phyloP scores from a whole-genome alignment of 2,113 vertebrate genomes.

The Charina bottae region DNA sequence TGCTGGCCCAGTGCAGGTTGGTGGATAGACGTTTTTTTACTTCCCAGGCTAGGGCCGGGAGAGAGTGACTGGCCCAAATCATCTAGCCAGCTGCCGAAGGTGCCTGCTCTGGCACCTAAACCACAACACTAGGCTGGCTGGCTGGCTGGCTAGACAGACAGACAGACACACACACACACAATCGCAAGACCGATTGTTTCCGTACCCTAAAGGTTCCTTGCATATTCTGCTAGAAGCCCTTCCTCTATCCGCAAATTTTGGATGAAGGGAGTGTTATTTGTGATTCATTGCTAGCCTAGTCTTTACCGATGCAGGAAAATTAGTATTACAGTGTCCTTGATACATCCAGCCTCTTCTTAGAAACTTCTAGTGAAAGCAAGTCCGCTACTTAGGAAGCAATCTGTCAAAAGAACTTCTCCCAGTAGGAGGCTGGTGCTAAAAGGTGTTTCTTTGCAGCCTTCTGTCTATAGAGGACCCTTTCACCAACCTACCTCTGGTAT shows the following conservation, averaged over 20 bases:
- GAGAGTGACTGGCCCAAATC: not conserved
- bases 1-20: not conserved
- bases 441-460: not conserved
- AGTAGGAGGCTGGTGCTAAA: not conserved
- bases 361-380: not conserved
- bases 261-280: not conserved
- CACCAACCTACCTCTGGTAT: not conserved
- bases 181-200: not conserved
- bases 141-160: not conserved
- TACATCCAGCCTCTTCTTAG: not conserved
- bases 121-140: not conserved
- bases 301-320: not conserved
- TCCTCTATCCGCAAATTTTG: not conserved
- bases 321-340: not conserved
- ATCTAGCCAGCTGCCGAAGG: not conserved
- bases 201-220: not conserved
- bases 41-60: not conserved
- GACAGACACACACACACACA: not conserved
- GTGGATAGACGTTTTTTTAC: not conserved
- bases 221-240: not conserved
- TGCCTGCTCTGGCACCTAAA: not conserved
- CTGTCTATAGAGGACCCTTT: not conserved
- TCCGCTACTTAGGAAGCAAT: not conserved
- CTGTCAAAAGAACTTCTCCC: not conserved
- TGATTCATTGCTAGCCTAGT: not conserved